phyloP scores from a whole-genome alignment of 2,888 invertebrate species.

The Ornithoptera priamus region DNA sequence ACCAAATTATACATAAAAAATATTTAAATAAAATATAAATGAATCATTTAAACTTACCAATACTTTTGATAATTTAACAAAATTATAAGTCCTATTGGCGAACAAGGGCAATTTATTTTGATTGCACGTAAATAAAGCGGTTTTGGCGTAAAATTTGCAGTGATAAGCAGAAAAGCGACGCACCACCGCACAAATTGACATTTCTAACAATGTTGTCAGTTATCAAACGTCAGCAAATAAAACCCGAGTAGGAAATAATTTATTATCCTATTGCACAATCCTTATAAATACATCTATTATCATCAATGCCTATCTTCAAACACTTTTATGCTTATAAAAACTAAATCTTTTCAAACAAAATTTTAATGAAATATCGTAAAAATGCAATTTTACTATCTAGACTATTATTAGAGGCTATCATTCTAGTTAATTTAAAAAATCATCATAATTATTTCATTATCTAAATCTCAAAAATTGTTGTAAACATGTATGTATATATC shows the following conservation, averaged over 20 bases:
- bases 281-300: background rate
- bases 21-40: background rate
- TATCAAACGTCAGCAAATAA: slow-evolving; percentile 4
- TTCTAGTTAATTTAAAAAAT: too few species aligned
- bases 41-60: slow-evolving; percentile 45
- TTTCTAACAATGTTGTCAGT: slow-evolving; percentile 44
- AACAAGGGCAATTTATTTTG: slow-evolving; percentile 39
- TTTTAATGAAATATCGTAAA: too few species aligned
- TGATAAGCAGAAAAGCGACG: slow-evolving; percentile 75
- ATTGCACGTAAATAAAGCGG: slow-evolving; percentile 51
- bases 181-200: slow-evolving; percentile 69
- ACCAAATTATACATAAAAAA: background rate
- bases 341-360: too few species aligned
- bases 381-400: too few species aligned
- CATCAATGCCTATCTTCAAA: background rate
- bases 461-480: too few species aligned
- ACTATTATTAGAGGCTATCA: too few species aligned
- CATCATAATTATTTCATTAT: too few species aligned
- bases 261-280: background rate
- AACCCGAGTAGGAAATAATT: background rate
- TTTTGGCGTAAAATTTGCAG: slow-evolving; percentile 64
- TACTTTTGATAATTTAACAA: slow-evolving; percentile 36
- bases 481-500: too few species aligned
- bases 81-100: slow-evolving; percentile 34
- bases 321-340: background rate